phyloP scores from a whole-genome alignment of 2,113 vertebrate species.

The Leucoraja erinaceus region DNA sequence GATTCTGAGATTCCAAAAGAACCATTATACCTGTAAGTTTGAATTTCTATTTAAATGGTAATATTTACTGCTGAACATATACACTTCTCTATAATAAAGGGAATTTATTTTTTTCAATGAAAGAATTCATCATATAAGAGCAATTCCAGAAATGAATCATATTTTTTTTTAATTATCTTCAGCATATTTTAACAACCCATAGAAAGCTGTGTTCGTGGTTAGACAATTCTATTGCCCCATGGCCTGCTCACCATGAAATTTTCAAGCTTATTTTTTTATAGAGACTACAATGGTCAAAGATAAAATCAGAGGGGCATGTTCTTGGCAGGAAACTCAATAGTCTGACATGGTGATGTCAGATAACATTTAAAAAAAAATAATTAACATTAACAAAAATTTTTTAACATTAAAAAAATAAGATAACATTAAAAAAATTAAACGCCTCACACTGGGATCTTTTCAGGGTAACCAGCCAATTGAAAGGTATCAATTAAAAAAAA shows the following conservation, averaged over 20 bases:
- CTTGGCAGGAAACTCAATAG: not conserved
- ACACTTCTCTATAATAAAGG: not conserved
- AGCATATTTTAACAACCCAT: not conserved
- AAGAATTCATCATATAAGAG: not conserved
- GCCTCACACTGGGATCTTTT: not conserved
- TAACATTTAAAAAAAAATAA: not conserved
- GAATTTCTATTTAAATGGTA: not conserved
- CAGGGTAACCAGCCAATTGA: not conserved
- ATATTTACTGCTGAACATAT: not conserved
- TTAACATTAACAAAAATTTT: no score
- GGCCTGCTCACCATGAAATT: not conserved
- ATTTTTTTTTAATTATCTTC: not conserved
- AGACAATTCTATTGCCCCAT: not conserved
- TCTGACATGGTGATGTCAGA: not conserved
- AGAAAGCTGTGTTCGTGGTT: not conserved
- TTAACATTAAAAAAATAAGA: not conserved
- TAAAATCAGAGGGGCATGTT: not conserved
- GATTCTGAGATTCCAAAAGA: not conserved
- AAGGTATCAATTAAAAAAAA: not conserved
- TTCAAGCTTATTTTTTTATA: not conserved
- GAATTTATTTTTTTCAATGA: not conserved
- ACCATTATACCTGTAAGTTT: not conserved
- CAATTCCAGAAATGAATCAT: not conserved
- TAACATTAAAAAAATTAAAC: not conserved
- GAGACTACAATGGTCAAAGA: not conserved